Evolutionary conservation across 2,888 invertebrate species (phyloP).

Genomic region (Amblyjoppa fuscipennis): DNA sequence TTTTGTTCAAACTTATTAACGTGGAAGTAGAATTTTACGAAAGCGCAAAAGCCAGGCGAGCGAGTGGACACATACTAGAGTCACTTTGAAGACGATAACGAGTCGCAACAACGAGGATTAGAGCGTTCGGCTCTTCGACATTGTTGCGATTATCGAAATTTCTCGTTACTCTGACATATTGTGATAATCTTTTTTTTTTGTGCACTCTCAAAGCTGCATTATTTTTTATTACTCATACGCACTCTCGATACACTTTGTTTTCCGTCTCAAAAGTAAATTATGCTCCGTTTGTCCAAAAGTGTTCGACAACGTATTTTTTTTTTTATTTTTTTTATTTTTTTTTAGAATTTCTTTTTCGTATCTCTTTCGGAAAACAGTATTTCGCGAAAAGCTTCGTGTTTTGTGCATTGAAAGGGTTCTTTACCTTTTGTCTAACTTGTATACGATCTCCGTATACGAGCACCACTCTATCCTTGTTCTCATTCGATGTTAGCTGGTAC

Average conservation of each 20-base stretch:
- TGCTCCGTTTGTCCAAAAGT: conserved; percentile 22
- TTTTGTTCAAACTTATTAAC: conserved; percentile 26
- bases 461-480: conserved; percentile 86
- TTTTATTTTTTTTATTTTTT: conserved; percentile 14
- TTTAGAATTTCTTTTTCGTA: conserved; percentile 27
- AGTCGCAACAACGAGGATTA: conserved; percentile 53
- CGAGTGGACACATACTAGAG: conserved; percentile 58
- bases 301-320: not conserved
- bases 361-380: conserved; percentile 12
- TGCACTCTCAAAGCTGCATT: conserved; percentile 43
- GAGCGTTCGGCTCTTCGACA: conserved; percentile 24
- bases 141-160: conserved; percentile 26
- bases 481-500: conserved; percentile 85
- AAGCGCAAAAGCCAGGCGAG: conserved; percentile 68
- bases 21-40: conserved; percentile 45
- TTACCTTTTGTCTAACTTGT: conserved; percentile 86
- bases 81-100: conserved; percentile 55
- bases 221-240: conserved; percentile 38
- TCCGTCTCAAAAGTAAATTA: conserved; percentile 2
- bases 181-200: conserved; percentile 26
- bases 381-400: conserved; percentile 51
- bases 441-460: conserved; percentile 86
- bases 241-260: conserved; percentile 49
- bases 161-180: conserved; percentile 18
- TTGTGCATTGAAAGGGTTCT: conserved; percentile 71